Conservation (phyloP, 2,797 vertebrate species). For the Crossoptilon crossoptilon region DNA sequence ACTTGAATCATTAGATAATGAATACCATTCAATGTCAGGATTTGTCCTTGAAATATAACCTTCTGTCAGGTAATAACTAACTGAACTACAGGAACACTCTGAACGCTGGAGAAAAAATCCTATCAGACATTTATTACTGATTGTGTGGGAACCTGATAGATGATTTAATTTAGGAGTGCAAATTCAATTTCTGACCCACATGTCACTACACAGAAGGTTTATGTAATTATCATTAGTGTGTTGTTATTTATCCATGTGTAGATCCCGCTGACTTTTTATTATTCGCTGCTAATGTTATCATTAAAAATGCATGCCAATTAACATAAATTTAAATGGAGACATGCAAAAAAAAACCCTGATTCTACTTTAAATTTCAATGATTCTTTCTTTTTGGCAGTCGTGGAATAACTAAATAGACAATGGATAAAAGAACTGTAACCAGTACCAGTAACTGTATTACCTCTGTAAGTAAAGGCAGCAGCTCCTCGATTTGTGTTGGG, state of each 20-base stretch:
- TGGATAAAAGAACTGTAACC: background rate
- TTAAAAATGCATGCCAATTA: slow-evolving; percentile 60
- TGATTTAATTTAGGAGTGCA: slow-evolving; percentile 39
- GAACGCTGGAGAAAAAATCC: background rate
- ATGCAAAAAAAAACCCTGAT: background rate
- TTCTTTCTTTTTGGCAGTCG: background rate
- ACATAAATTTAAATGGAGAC: slow-evolving; percentile 23
- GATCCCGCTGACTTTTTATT: slow-evolving; percentile 54
- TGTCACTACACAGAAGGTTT: slow-evolving; percentile 58
- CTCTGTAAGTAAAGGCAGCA: background rate
- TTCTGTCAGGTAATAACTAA: background rate
- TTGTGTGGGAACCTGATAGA: slow-evolving; percentile 36
- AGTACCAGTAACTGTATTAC: background rate
- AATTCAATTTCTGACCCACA: slow-evolving; percentile 57
- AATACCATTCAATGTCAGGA: background rate
- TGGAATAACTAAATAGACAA: background rate
- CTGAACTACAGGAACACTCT: background rate
- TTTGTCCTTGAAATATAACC: background rate
- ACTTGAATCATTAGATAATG: background rate
- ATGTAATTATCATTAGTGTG: slow-evolving; percentile 55
- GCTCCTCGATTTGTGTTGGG: background rate
- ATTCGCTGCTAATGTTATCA: slow-evolving; percentile 46
- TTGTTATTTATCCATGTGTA: slow-evolving; percentile 45
- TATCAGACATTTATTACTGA: slow-evolving; percentile 7
- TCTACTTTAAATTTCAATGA: slow-evolving; percentile 32